These are phyloP conservation scores for Toxotes chatareus DNA, from an alignment of 2,113 vertebrate species.

Conservation along the genomic window DNA sequence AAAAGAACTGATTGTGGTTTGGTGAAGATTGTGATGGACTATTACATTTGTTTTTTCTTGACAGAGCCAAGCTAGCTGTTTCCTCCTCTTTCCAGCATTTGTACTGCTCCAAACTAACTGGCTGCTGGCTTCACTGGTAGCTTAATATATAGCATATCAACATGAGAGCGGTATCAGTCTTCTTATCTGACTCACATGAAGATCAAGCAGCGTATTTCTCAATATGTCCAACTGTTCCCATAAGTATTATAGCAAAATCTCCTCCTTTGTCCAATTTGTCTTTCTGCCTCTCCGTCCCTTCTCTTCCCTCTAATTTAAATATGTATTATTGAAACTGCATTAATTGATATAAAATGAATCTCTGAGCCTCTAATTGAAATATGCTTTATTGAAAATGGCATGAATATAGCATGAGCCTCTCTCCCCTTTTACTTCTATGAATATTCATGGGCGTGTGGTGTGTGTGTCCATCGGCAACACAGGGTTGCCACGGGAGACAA, in stretches of 20 bases:
- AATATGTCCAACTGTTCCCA: neutral
- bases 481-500: constrained; percentile 77
- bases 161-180: neutral
- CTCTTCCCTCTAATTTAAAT: constrained; percentile 57
- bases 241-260: constrained; percentile 16
- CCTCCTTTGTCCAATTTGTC: constrained; percentile 30
- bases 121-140: neutral
- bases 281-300: constrained; percentile 11
- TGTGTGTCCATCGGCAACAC: constrained; percentile 56
- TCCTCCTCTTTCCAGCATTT: too few relatives aligned
- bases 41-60: too few relatives aligned
- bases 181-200: neutral
- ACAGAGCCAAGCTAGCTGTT: too few relatives aligned
- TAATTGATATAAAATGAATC: constrained; percentile 70
- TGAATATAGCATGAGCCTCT: constrained; percentile 71
- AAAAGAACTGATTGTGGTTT: neutral
- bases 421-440: constrained; percentile 58
- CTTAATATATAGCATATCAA: neutral
- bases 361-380: constrained; percentile 68
- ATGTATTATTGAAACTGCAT: constrained; percentile 73
- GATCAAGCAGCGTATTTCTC: neutral
- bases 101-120: neutral
- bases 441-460: constrained; percentile 65
- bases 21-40: too few relatives aligned
- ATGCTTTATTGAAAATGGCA: constrained; percentile 77